Percentiles rank a stretch among this genome's conserved stretches.
phyloP scores from a whole-genome alignment of 2,113 vertebrate species.

The Otus sunia region DNA sequence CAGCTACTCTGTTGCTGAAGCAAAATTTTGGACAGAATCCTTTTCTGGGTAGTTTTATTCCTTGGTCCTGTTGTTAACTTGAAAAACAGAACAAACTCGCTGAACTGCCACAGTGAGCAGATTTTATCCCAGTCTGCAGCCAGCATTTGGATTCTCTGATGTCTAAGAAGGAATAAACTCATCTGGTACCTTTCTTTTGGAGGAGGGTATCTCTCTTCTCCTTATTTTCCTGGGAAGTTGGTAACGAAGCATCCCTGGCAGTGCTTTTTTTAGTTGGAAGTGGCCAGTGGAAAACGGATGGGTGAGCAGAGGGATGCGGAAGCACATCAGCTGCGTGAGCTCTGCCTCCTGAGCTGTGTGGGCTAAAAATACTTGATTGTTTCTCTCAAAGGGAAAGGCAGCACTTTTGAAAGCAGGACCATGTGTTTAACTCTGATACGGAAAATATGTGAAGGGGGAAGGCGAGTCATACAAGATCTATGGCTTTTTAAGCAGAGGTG shows the following conservation, averaged over 20 bases:
- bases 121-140: not conserved
- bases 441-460: not conserved
- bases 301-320: not conserved
- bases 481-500: not conserved
- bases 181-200: not conserved
- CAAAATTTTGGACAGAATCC: not conserved
- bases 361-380: too few species aligned
- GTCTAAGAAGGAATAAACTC: not conserved
- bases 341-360: accelerated
- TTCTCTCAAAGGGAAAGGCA: not conserved
- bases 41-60: not conserved
- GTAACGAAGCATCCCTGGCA: not conserved
- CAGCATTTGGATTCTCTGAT: not conserved
- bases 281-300: not conserved
- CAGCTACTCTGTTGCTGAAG: not conserved
- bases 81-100: not conserved
- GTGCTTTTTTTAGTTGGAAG: not conserved
- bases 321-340: not conserved
- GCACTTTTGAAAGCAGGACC: not conserved
- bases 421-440: not conserved
- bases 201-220: not conserved
- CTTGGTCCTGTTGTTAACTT: not conserved
- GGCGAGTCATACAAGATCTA: not conserved
- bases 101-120: too few species aligned
- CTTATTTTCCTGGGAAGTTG: not conserved